Conservation (phyloP, 2,113 vertebrate genomes). For the Grus americana region DNA sequence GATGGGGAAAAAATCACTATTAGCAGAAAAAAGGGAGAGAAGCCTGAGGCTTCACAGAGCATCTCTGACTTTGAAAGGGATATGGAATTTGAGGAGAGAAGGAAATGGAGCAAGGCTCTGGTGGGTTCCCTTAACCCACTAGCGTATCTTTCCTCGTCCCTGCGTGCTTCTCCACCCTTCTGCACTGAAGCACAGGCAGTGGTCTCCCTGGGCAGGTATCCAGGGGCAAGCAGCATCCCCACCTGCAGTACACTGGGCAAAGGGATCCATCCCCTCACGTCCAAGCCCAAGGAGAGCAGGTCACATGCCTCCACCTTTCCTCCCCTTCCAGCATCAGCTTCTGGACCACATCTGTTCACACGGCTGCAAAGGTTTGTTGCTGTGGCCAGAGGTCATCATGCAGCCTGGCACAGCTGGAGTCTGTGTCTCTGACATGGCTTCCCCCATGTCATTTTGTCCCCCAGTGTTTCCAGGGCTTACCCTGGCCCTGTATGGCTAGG, state of each 20-base stretch:
- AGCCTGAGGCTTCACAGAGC: neutral
- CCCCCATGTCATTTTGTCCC: neutral
- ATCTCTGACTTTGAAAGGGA: neutral
- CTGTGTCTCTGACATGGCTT: neutral
- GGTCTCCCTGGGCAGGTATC: neutral
- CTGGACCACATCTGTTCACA: neutral
- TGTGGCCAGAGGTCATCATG: neutral
- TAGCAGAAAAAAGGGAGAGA: neutral
- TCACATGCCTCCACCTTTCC: neutral
- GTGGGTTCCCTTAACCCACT: neutral
- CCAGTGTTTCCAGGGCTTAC: neutral
- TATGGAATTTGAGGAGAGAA: neutral
- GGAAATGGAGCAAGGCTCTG: neutral
- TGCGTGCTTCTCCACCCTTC: neutral
- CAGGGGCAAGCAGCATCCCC: neutral
- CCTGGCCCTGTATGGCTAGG: neutral
- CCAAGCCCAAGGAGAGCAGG: neutral
- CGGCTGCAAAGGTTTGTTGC: neutral
- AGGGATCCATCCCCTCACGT: accelerated
- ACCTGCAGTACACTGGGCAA: neutral
- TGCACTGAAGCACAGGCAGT: too few relatives aligned
- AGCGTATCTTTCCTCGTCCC: neutral
- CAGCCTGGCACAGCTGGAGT: neutral
- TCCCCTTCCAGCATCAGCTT: neutral
- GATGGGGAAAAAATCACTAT: neutral